A percentile compares a stretch with the other conserved stretches of the same genome.
These are phyloP conservation scores for Scaptomyza graminum DNA, from an alignment of 1,140 invertebrate species.

Conservation along the genomic window DNA sequence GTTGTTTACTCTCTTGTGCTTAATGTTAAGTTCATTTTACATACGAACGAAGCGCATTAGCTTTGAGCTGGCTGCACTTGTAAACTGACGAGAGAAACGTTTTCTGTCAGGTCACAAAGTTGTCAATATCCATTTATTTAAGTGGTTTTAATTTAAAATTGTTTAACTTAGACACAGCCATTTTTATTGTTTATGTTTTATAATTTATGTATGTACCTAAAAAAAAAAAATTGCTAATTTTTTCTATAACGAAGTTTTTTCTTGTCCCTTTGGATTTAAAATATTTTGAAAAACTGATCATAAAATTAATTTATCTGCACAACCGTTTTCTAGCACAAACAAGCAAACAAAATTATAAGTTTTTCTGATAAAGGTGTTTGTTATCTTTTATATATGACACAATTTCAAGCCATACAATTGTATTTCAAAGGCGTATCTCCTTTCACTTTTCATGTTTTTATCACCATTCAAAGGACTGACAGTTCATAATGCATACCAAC, in stretches of 20 bases:
- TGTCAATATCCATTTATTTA: conserved; percentile 12
- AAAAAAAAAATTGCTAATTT: too few relatives aligned
- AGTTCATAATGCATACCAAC: conserved; percentile 32
- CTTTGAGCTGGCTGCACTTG: conserved; percentile 42
- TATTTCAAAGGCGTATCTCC: conserved; percentile 1
- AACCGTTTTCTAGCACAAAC: too few relatives aligned
- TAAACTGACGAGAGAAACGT: conserved; percentile 5
- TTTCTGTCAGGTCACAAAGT: conserved; percentile 25
- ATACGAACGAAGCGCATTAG: conserved; percentile 40
- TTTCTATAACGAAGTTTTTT: too few relatives aligned
- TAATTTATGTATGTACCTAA: too few relatives aligned
- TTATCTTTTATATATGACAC: background rate
- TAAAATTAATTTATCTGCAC: too few relatives aligned
- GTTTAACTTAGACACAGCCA: too few relatives aligned
- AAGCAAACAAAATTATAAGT: too few relatives aligned
- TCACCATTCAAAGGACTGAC: conserved; percentile 19
- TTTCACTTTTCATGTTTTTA: conserved; percentile 10
- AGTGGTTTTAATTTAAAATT: too few relatives aligned
- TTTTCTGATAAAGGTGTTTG: too few relatives aligned
- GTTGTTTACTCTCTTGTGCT: conserved; percentile 45
- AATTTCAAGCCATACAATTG: background rate
- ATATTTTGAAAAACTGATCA: too few relatives aligned
- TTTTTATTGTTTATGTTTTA: too few relatives aligned
- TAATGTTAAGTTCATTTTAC: conserved; percentile 56
- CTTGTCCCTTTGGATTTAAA: too few relatives aligned